Base-by-base conservation (phyloP, 2,797 vertebrate genomes). In the Petrocephalus sullivani region DNA sequence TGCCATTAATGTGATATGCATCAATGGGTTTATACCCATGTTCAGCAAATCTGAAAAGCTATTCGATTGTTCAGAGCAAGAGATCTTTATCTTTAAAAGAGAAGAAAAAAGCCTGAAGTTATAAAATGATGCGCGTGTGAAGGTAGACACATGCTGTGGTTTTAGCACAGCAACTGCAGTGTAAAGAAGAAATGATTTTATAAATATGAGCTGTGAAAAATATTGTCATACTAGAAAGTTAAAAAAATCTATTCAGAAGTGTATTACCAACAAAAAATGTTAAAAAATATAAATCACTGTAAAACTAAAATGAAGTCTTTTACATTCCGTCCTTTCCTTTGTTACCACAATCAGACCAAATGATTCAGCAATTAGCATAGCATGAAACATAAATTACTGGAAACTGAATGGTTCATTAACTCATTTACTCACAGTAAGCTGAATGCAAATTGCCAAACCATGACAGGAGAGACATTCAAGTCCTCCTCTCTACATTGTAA, bases 361-460 rank as follows among this genome's bases (percentile, higher is more conserved):
- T 87, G 88, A 89, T 64, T 87, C 46, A 87, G 87, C 49, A 89
- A 89, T 89, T 89, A 89, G 81, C 87, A 87, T 84, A 87, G 86
- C 61, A 81, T 81, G 87, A 81, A 82, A 87, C 81, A 87, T 85
- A 89, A 85, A 89, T 89, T 87, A 89, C 86, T 89, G 89, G 87
- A 87, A 89, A 57, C 21, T 71, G 89, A 89, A 89, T 89, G 89
- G 86, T 89, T 87, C 89, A 89, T 89, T 89, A 87, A 89, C 86
- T 89, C 86, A 89, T 89, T 89, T 89, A 85, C 86, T 87, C 86
- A 85, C 78, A 67, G 87, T 86, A 89, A 46, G 89, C 87, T 87
- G 89, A 89, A 84, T 60, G 37, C 89, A 89, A 89, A 89, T 84
- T 89, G 85, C 88, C 82, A 89, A 82, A 87, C 87, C 81, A 87